phyloP scores from a whole-genome alignment of 2,888 invertebrate genomes.

The Diloba caeruleocephala region DNA sequence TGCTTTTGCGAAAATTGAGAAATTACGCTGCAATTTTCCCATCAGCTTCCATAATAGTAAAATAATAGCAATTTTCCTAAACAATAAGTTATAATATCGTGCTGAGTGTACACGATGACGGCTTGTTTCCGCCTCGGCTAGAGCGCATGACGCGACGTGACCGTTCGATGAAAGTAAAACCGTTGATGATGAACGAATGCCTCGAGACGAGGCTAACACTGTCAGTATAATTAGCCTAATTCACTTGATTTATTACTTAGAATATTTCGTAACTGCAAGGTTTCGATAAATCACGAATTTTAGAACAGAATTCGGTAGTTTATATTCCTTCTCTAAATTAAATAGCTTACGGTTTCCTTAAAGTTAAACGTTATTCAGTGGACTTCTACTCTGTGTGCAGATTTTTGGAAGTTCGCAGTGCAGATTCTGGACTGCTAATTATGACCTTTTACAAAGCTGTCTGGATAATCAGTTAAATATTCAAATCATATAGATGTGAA shows the following conservation, averaged over 20 bases:
- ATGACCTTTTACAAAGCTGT: constrained; percentile 1
- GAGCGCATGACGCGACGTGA: constrained; percentile 57
- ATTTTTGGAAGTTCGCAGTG: constrained; percentile 8
- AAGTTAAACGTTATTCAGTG: constrained; percentile 3
- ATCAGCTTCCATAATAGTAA: constrained; percentile 18
- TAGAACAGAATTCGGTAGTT: constrained; percentile 21
- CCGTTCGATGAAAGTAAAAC: constrained; percentile 72
- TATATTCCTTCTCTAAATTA: constrained; percentile 9
- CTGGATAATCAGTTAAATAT: too few species aligned
- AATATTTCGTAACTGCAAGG: constrained; percentile 7
- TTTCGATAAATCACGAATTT: background rate
- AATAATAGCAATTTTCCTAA: constrained; percentile 42
- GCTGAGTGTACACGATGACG: constrained; percentile 52
- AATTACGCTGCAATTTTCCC: constrained; percentile 34
- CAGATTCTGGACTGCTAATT: constrained; percentile 5
- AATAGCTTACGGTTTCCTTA: constrained; percentile 29
- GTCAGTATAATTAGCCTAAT: constrained; percentile 50
- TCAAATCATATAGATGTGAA: too few species aligned
- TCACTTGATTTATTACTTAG: constrained; percentile 30
- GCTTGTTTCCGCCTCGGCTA: constrained; percentile 59
- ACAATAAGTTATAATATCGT: constrained; percentile 40
- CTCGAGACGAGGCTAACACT: constrained; percentile 45
- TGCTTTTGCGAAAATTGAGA: constrained; percentile 26
- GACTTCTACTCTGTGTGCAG: background rate
- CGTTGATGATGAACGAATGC: constrained; percentile 55